phyloP scores from a whole-genome alignment of 2,888 invertebrate species.

The Meghimatium bilineatum region DNA sequence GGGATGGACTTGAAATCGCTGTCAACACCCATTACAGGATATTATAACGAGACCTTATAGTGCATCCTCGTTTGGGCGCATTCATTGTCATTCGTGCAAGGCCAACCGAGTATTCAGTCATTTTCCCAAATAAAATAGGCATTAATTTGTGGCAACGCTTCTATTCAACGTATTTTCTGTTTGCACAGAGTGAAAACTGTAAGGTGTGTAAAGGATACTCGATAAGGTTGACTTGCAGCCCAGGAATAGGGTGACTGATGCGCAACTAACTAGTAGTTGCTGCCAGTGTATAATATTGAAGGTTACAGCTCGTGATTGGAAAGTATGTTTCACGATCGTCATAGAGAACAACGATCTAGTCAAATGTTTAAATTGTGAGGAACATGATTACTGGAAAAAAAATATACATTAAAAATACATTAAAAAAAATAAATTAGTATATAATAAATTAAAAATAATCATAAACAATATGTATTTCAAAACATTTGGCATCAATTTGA shows the following conservation, averaged over 20 bases:
- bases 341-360: too few relatives aligned
- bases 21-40: neutral
- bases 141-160: neutral
- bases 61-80: neutral
- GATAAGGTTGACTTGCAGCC: neutral
- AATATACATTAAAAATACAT: too few relatives aligned
- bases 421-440: too few relatives aligned
- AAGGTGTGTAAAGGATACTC: neutral
- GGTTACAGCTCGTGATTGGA: too few relatives aligned
- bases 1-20: neutral
- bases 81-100: neutral
- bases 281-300: neutral
- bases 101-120: neutral
- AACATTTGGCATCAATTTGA: too few relatives aligned
- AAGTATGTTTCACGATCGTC: too few relatives aligned
- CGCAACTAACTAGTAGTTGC: neutral
- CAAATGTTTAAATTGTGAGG: too few relatives aligned
- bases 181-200: neutral
- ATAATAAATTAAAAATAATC: too few relatives aligned
- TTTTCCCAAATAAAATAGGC: neutral
- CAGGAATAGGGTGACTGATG: neutral
- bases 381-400: too few relatives aligned
- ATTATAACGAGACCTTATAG: neutral
- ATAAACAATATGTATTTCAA: too few relatives aligned
- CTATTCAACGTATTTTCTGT: neutral